A percentile compares a stretch with the other conserved stretches of the same genome.
Conservation (phyloP, 1,140 invertebrate genomes). For the Propsilocerus akamusi region DNA sequence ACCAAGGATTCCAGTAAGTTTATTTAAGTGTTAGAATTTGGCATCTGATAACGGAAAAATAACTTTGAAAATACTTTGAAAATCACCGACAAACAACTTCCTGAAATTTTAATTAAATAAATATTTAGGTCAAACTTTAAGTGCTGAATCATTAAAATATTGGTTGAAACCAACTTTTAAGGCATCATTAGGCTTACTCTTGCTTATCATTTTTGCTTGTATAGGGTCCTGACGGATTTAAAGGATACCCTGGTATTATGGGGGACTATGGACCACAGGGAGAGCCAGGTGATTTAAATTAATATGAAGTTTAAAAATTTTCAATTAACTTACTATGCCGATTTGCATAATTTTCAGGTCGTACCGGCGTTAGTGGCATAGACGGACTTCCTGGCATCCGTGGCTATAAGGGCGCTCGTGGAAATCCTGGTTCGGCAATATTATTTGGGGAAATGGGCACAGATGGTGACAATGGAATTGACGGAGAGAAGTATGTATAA, state of each 20-base stretch:
- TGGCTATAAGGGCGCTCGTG: slow-evolving; percentile 30
- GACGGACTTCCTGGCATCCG: slow-evolving; percentile 23
- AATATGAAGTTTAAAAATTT: no score
- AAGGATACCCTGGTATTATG: slow-evolving; percentile 30
- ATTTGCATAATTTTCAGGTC: slow-evolving; percentile 14
- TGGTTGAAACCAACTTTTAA: no score
- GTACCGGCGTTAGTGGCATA: slow-evolving; percentile 24
- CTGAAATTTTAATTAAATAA: no score
- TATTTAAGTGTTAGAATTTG: no score
- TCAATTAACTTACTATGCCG: neutral
- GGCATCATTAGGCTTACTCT: no score
- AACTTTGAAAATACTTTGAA: no score
- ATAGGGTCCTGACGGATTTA: slow-evolving; percentile 25
- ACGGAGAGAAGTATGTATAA: neutral
- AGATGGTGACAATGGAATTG: slow-evolving; percentile 3
- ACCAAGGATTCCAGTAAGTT: no score
- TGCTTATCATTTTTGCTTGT: slow-evolving; percentile 7
- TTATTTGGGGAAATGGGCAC: slow-evolving; percentile 23
- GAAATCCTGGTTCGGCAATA: slow-evolving; percentile 25
- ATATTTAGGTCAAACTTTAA: no score
- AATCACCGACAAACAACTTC: no score
- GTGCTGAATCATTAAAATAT: no score
- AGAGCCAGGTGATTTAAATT: slow-evolving; percentile 18
- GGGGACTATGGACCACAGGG: slow-evolving; percentile 25
- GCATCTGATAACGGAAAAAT: no score